Conservation (phyloP, 2,797 vertebrate species). For the Pelochelys cantorii region DNA sequence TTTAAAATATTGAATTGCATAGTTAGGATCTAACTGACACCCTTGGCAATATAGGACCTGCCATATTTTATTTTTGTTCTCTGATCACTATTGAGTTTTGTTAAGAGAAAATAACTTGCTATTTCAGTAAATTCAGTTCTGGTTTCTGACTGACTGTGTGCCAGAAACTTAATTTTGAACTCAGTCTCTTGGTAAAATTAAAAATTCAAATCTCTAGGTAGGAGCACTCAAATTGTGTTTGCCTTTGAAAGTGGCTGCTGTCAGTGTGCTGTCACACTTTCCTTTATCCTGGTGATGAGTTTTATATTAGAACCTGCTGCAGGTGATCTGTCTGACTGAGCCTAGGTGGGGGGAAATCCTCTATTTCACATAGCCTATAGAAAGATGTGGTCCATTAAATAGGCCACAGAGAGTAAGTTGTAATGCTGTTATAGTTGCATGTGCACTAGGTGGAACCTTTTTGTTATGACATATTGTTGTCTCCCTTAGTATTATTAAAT, state of each 20-base stretch:
- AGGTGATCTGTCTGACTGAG: slow-evolving; percentile 66
- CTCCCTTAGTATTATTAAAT: slow-evolving; percentile 20
- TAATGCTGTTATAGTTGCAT: slow-evolving; percentile 31
- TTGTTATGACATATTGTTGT: slow-evolving; percentile 12
- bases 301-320: slow-evolving; percentile 52
- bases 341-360: slow-evolving; percentile 64
- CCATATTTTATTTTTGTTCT: slow-evolving; percentile 61
- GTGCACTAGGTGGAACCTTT: background rate
- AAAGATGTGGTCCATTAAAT: slow-evolving; percentile 70
- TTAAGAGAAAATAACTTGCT: slow-evolving; percentile 76
- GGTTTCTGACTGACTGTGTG: slow-evolving; percentile 70
- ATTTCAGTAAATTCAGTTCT: slow-evolving; percentile 73
- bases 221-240: slow-evolving; percentile 73
- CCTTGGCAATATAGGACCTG: slow-evolving; percentile 49
- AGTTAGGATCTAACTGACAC: slow-evolving; percentile 34
- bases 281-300: background rate
- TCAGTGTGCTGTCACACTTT: slow-evolving; percentile 70
- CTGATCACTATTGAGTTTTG: slow-evolving; percentile 57
- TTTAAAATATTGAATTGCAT: slow-evolving; percentile 30
- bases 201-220: slow-evolving; percentile 75
- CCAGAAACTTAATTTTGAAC: slow-evolving; percentile 77
- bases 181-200: slow-evolving; percentile 72
- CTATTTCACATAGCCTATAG: slow-evolving; percentile 58
- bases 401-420: slow-evolving; percentile 47
- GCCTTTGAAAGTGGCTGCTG: slow-evolving; percentile 77